Evolutionary conservation across 2,797 vertebrate species (phyloP).

Genomic region (Carcharodon carcharias): DNA sequence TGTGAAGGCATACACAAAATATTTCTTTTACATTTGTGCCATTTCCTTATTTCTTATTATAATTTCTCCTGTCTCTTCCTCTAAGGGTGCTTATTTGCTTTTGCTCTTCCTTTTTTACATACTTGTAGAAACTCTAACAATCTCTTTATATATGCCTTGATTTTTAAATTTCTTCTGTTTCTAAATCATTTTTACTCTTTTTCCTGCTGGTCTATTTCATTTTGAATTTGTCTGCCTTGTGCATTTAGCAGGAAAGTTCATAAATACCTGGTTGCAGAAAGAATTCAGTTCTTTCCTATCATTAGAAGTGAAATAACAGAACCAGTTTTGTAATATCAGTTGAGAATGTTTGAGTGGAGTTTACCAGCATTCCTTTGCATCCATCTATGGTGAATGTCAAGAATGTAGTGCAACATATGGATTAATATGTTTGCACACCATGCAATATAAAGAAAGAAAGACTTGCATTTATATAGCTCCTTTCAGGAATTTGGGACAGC

Average conservation of each 20-base stretch:
- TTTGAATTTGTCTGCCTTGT: neutral
- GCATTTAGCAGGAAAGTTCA: neutral
- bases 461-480: neutral
- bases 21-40: too few relatives aligned
- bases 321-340: neutral
- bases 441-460: neutral
- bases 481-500: neutral
- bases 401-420: neutral
- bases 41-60: too few relatives aligned
- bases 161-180: neutral
- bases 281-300: conserved; percentile 8
- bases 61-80: too few relatives aligned
- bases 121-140: neutral
- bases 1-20: too few relatives aligned
- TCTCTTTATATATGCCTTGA: neutral
- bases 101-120: neutral
- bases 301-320: neutral
- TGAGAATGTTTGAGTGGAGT: neutral
- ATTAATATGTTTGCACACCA: neutral
- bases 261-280: neutral
- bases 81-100: too few relatives aligned
- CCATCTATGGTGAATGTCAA: neutral
- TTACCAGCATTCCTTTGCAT: neutral
- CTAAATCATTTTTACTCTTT: neutral
- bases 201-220: neutral